phyloP scores from a whole-genome alignment of 2,888 invertebrate species.

The Eupithecia insigniata region DNA sequence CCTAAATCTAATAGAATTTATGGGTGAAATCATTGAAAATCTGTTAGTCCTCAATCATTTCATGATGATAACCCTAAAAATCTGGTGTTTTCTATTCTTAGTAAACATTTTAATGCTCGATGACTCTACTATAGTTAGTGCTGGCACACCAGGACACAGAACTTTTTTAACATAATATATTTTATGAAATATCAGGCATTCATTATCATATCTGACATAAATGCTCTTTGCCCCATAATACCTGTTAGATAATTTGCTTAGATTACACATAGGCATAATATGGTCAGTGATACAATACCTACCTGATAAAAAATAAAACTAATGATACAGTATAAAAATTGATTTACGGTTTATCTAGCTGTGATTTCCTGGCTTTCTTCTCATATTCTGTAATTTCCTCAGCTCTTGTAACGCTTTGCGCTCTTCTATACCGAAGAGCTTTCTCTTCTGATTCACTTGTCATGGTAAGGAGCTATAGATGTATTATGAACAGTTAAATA shows the following conservation, averaged over 20 bases:
- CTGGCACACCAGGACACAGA: neutral
- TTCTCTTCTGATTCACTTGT: conserved; percentile 78
- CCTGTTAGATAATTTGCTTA: conserved; percentile 7
- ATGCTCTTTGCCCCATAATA: conserved; percentile 8
- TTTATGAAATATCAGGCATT: neutral
- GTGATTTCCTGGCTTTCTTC: conserved; percentile 89
- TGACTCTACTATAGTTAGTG: too few species aligned
- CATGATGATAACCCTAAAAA: too few species aligned
- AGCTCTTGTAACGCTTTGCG: conserved; percentile 94
- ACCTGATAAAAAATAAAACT: conserved; percentile 24
- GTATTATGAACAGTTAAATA: conserved; percentile 20
- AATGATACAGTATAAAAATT: conserved; percentile 11
- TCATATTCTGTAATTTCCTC: conserved; percentile 94
- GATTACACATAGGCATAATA: conserved; percentile 1
- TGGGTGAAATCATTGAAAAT: too few species aligned
- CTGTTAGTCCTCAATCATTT: too few species aligned
- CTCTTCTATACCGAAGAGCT: conserved; percentile 86
- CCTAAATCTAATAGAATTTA: too few species aligned
- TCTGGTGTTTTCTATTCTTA: too few species aligned
- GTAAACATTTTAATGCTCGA: too few species aligned
- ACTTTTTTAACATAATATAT: neutral
- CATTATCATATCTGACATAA: neutral
- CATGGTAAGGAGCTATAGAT: conserved; percentile 53
- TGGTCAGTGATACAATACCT: conserved; percentile 7
- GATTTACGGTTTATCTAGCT: conserved; percentile 95